phyloP scores from a whole-genome alignment of 2,797 vertebrate genomes.

The Trichosurus vulpecula region DNA sequence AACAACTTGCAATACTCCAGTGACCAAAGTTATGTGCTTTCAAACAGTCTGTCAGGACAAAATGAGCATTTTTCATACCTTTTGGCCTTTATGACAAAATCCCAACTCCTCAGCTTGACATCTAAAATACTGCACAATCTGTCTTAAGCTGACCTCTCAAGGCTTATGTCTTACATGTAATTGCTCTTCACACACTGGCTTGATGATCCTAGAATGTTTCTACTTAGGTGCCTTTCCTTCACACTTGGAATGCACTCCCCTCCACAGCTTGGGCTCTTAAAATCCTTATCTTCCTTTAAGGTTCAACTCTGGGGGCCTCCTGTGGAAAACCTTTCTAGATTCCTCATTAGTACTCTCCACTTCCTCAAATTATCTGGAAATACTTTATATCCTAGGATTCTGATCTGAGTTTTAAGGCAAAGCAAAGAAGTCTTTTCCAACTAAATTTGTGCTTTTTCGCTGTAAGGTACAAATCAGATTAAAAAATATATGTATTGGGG shows the following conservation, averaged over 20 bases:
- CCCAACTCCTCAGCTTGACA: neutral
- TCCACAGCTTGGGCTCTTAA: neutral
- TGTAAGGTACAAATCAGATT: neutral
- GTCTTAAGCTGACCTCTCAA: neutral
- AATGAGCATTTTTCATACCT: neutral
- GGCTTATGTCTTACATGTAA: neutral
- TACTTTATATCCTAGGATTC: neutral
- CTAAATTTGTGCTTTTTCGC: neutral
- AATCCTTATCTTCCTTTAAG: neutral
- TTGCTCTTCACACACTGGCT: neutral
- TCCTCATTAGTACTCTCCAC: neutral
- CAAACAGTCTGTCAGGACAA: neutral
- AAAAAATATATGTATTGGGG: too few species aligned
- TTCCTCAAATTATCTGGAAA: neutral
- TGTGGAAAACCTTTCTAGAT: neutral
- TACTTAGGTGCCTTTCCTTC: neutral
- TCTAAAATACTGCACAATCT: neutral
- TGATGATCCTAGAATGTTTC: neutral
- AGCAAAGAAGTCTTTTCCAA: neutral
- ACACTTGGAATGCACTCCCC: neutral
- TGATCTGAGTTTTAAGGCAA: neutral
- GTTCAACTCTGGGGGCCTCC: neutral
- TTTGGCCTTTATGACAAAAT: neutral
- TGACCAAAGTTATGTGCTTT: neutral
- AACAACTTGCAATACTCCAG: neutral